Evolutionary conservation across 2,113 vertebrate species (phyloP).

Genomic region (Alces alces): DNA sequence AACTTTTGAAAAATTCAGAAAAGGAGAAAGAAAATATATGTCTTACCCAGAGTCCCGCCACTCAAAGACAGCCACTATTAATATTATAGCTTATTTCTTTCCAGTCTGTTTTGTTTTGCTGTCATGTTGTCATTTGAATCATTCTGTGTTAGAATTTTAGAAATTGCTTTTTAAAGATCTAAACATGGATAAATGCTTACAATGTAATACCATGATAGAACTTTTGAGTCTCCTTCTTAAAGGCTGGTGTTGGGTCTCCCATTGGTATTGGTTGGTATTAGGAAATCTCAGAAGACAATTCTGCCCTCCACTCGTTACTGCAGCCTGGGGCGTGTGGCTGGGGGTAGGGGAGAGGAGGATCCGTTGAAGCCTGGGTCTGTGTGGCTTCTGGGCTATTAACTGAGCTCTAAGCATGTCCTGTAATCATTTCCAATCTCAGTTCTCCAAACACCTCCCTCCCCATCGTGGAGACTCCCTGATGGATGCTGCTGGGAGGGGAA

Average conservation of each 20-base stretch:
- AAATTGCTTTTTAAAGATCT: not conserved
- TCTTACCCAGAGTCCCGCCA: not conserved
- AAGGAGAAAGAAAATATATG: not conserved
- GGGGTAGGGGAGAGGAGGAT: accelerated
- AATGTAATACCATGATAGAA: accelerated
- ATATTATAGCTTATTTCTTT: not conserved
- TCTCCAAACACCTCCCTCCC: not conserved
- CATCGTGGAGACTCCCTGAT: not conserved
- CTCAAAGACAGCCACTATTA: not conserved
- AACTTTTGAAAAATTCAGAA: not conserved
- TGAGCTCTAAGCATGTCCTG: not conserved
- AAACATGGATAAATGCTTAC: not conserved
- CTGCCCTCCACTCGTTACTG: not conserved
- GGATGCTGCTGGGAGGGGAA: not conserved
- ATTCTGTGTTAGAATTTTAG: not conserved
- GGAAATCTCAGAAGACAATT: not conserved
- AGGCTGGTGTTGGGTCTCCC: not conserved
- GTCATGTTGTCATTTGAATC: not conserved
- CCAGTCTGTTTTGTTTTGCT: not conserved
- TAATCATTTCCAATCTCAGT: accelerated
- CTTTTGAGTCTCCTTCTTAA: not conserved
- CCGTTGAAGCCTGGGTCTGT: not conserved
- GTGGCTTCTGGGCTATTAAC: not conserved
- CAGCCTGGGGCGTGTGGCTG: accelerated
- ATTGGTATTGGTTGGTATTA: not conserved